Evolutionary conservation across 2,888 invertebrate genomes (phyloP).

Genomic region (Rutpela maculata): DNA sequence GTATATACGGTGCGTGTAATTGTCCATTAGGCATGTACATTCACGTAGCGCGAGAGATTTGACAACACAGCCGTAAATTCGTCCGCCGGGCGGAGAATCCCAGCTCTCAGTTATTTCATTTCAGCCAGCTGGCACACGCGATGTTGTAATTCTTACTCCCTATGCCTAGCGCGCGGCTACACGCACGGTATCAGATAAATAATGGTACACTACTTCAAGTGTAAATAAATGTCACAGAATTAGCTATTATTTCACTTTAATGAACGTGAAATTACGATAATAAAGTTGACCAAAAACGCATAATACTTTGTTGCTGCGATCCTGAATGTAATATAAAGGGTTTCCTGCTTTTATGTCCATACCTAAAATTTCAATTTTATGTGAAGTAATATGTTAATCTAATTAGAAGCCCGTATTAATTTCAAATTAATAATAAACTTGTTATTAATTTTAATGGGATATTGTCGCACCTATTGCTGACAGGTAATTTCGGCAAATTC

Average conservation of each 20-base stretch:
- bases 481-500: neutral
- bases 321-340: neutral
- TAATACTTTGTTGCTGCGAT: neutral
- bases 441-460: neutral
- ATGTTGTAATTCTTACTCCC: too few species aligned
- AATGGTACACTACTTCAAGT: neutral
- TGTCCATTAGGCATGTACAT: too few species aligned
- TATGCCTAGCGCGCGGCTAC: too few species aligned
- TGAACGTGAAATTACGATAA: neutral
- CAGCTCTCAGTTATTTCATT: too few species aligned
- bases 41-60: too few species aligned
- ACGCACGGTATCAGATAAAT: too few species aligned
- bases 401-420: neutral
- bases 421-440: neutral
- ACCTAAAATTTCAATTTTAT: neutral
- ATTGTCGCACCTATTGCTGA: neutral
- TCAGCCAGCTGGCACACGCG: too few species aligned
- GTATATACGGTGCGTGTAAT: too few species aligned
- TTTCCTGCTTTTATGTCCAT: neutral
- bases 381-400: neutral
- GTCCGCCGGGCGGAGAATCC: too few species aligned
- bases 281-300: neutral
- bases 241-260: neutral
- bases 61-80: too few species aligned
- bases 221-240: neutral